A percentile compares a stretch with the other conserved stretches of the same genome.
phyloP scores from a whole-genome alignment of 1,140 invertebrate species.

The Cotesia glomerata region DNA sequence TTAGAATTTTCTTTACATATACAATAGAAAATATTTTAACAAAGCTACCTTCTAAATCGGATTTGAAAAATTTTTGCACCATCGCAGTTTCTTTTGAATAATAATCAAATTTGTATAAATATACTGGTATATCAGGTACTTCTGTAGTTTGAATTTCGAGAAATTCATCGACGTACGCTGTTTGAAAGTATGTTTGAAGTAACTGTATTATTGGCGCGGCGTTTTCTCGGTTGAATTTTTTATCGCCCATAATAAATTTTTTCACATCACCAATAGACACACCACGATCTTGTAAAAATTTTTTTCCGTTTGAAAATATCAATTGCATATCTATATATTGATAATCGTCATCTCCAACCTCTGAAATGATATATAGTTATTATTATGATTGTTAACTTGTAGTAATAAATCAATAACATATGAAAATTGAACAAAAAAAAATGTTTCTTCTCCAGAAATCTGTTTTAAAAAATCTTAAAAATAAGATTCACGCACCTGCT shows the following conservation, averaged over 20 bases:
- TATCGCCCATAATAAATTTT: conserved; percentile 51
- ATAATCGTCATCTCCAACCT: neutral
- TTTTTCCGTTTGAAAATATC: neutral
- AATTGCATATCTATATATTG: neutral
- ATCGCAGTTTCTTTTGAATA: too few relatives aligned
- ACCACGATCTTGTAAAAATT: neutral
- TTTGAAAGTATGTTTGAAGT: neutral
- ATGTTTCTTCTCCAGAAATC: too few relatives aligned
- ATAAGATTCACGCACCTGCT: conserved; percentile 37
- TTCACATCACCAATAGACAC: conserved; percentile 56
- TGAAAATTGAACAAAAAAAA: too few relatives aligned
- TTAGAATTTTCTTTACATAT: conserved; percentile 42
- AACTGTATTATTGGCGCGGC: conserved; percentile 2
- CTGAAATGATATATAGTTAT: neutral
- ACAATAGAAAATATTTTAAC: conserved; percentile 64
- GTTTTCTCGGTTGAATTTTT: neutral
- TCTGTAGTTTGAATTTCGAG: conserved; percentile 51
- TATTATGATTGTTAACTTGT: neutral
- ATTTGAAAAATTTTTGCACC: too few relatives aligned
- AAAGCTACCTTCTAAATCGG: conserved; percentile 28
- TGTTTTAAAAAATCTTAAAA: too few relatives aligned
- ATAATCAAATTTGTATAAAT: too few relatives aligned
- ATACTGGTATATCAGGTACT: neutral
- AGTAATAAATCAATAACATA: too few relatives aligned
- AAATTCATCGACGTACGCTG: conserved; percentile 20